Evolutionary conservation across 2,888 invertebrate genomes (phyloP), one percentile per base, ranked within the genome.

Genomic region (Spodoptera picta): DNA sequence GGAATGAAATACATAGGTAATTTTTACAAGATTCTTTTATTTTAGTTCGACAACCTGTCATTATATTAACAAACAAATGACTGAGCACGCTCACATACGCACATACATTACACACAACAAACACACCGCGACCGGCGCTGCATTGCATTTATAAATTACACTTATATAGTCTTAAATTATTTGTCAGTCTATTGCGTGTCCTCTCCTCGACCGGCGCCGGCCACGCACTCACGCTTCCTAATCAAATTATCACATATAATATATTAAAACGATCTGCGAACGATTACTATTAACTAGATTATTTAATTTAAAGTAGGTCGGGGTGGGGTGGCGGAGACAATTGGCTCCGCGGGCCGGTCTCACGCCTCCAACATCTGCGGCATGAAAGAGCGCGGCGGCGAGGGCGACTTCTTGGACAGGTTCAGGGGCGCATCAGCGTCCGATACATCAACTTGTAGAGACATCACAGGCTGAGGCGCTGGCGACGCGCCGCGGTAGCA

Each of bases 401-500:
- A 96, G 95, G 92, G 96, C 85, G 85, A 97, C 97, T 90, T 97
- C 97, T 98, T 98, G 90, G 98, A 98, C 83, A 98, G 95, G 95
- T 98, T 98, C 78, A 98, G 95, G 60, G 98, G 98, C 83, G 97
- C 97, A 79, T 97, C 97, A 85, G 97, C 97, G 78, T 97, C 97
- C 86, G 97, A 97, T 81, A 98, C 97, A 90, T 98, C 97, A 80
- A 98, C 95, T 87, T 97, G 97, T 82, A 93, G 89, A 82, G 90
- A 90, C 77, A 92, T 83, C 77, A 89, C 96, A 94, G 77, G 94
- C 89, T 83, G 82, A 50, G 90, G 88, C 79, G 89, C 96, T 93
- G 77, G 95, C 85, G 87, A 90, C 66, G 87, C 87, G 66, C 90
- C 90, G 71, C 91, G 91, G 85, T 87, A 88, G 90, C 91, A 91